Evolutionary conservation across 1,140 invertebrate genomes (phyloP).

Genomic region (Anoplolepis gracilipes): DNA sequence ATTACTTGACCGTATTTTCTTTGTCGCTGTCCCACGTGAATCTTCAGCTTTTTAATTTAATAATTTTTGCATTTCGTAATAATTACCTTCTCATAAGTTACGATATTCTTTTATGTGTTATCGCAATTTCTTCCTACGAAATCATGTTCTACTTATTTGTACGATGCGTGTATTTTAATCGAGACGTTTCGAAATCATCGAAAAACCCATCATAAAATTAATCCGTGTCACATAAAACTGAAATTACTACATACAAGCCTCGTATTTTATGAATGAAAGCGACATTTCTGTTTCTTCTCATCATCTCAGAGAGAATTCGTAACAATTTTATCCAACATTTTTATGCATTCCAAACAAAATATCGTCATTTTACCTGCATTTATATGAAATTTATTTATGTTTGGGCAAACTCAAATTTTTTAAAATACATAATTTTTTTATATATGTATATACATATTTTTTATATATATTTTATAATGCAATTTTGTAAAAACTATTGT

Average conservation of each 20-base stretch:
- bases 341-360: neutral
- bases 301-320: neutral
- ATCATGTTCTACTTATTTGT: constrained; percentile 26
- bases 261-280: constrained; percentile 24
- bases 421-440: neutral
- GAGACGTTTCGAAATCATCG: constrained; percentile 1
- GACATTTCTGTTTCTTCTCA: neutral
- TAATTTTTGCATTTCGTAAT: constrained; percentile 29
- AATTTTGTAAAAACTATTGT: neutral
- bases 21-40: neutral
- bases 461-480: neutral
- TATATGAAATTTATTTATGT: neutral
- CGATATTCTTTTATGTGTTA: neutral
- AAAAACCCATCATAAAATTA: constrained; percentile 42
- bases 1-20: neutral
- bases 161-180: neutral
- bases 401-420: neutral
- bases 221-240: neutral
- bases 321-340: neutral
- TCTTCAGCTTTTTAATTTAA: neutral
- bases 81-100: neutral
- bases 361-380: neutral
- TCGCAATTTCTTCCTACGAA: neutral
- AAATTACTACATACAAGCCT: neutral
- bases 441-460: neutral